phyloP scores from a whole-genome alignment of 2,113 vertebrate genomes.

The Myanophis thanlyinensis region DNA sequence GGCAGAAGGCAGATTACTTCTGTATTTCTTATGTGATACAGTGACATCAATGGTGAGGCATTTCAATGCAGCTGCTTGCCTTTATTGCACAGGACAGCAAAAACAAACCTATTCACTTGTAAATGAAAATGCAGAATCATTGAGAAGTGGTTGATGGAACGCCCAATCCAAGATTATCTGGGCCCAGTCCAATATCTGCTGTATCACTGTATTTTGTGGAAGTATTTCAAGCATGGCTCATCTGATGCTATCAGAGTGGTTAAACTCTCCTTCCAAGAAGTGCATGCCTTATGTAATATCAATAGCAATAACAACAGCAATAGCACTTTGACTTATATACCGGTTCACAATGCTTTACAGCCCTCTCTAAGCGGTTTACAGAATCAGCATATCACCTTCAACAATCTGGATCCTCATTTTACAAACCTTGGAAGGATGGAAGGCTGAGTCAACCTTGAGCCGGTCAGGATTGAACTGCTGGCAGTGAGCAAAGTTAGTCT shows the following conservation, averaged over 20 bases:
- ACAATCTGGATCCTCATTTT: not conserved
- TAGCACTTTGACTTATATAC: not conserved
- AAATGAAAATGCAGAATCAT: constrained; percentile 5
- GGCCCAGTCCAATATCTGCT: constrained; percentile 8
- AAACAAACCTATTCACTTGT: constrained; percentile 19
- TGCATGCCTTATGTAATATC: not conserved
- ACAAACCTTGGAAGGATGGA: not conserved
- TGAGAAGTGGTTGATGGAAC: constrained; percentile 24
- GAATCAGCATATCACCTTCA: not conserved
- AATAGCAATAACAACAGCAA: not conserved
- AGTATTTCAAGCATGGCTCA: constrained; percentile 30
- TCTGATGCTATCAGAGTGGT: constrained; percentile 11
- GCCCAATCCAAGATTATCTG: not conserved
- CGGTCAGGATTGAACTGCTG: not conserved
- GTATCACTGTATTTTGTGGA: constrained; percentile 7
- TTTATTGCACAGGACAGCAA: constrained; percentile 1
- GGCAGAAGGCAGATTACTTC: not conserved
- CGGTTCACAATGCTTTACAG: not conserved
- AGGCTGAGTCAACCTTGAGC: not conserved
- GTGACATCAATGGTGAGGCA: constrained; percentile 2
- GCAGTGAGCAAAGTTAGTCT: not conserved
- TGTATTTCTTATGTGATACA: not conserved
- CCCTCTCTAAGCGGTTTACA: not conserved
- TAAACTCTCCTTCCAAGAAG: constrained; percentile 13
- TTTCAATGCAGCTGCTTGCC: not conserved